Percentiles rank a stretch among this genome's conserved stretches.
These are phyloP conservation scores for Serilophus lunatus DNA, from an alignment of 2,113 vertebrate genomes.

Conservation along the genomic window DNA sequence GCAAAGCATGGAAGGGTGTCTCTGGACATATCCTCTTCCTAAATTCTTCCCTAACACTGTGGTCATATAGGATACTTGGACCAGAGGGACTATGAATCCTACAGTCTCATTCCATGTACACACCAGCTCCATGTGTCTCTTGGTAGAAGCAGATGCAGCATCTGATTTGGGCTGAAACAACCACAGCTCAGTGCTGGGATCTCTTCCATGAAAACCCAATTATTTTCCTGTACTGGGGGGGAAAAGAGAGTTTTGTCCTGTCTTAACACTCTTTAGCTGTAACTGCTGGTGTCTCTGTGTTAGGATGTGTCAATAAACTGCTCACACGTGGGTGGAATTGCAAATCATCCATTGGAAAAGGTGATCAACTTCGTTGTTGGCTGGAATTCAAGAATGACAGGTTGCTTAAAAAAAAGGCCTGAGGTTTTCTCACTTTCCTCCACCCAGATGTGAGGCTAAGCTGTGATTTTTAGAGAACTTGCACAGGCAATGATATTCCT, in stretches of 20 bases:
- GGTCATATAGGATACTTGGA: too few relatives aligned
- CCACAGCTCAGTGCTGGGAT: too few relatives aligned
- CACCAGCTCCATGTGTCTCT: too few relatives aligned
- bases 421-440: neutral
- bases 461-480: neutral
- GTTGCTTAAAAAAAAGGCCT: neutral
- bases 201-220: neutral
- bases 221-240: neutral
- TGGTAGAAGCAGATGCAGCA: too few relatives aligned
- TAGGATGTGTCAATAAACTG: neutral
- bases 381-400: neutral
- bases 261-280: neutral
- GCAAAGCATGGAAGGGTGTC: neutral
- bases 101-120: too few relatives aligned
- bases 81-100: too few relatives aligned
- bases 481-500: neutral
- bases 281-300: neutral
- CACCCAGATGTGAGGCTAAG: neutral
- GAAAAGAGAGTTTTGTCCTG: neutral
- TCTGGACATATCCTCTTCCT: neutral
- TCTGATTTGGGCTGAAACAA: too few relatives aligned
- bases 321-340: neutral
- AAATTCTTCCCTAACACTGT: too few relatives aligned
- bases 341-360: neutral
- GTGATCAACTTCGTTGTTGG: neutral